These are phyloP conservation scores for Caprella mutica DNA, from an alignment of 2,888 invertebrate genomes.

Conservation along the genomic window DNA sequence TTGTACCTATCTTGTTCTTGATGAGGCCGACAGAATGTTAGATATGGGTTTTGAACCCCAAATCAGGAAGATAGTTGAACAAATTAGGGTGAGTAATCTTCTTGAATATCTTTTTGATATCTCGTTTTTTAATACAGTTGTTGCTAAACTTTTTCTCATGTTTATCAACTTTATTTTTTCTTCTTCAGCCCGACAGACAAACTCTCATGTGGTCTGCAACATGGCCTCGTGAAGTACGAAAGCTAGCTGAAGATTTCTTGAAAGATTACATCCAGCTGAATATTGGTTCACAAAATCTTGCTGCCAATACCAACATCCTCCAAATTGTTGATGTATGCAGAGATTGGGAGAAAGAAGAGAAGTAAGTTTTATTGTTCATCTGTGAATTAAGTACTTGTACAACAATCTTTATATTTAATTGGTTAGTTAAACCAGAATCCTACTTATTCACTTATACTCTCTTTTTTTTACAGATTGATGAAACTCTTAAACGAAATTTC, in stretches of 20 bases:
- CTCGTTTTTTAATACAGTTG: neutral
- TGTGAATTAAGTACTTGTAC: too few species aligned
- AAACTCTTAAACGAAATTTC: slow-evolving; percentile 80
- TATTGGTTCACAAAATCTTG: slow-evolving; percentile 83
- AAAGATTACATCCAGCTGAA: slow-evolving; percentile 93
- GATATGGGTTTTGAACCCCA: slow-evolving; percentile 99
- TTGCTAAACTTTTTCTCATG: neutral
- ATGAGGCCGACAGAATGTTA: slow-evolving; percentile 94
- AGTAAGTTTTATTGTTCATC: slow-evolving; percentile 47
- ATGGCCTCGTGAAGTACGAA: slow-evolving; percentile 96
- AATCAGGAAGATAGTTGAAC: slow-evolving; percentile 88
- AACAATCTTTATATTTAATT: too few species aligned
- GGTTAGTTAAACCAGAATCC: too few species aligned
- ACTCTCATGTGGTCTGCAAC: slow-evolving; percentile 99
- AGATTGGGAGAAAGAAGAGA: slow-evolving; percentile 85
- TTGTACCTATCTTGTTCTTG: slow-evolving; percentile 74
- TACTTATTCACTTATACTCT: too few species aligned
- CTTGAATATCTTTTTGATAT: slow-evolving; percentile 4
- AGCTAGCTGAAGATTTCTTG: slow-evolving; percentile 89
- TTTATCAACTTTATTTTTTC: slow-evolving; percentile 5
- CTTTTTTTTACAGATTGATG: slow-evolving; percentile 48
- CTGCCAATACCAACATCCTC: slow-evolving; percentile 91
- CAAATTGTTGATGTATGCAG: slow-evolving; percentile 93
- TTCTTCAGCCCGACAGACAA: slow-evolving; percentile 62
- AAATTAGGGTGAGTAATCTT: slow-evolving; percentile 59